Percentiles rank a stretch among this genome's conserved stretches.
Evolutionary conservation across 23 tunicate species (phyloP).

Genomic region (Ciona savignyi): DNA sequence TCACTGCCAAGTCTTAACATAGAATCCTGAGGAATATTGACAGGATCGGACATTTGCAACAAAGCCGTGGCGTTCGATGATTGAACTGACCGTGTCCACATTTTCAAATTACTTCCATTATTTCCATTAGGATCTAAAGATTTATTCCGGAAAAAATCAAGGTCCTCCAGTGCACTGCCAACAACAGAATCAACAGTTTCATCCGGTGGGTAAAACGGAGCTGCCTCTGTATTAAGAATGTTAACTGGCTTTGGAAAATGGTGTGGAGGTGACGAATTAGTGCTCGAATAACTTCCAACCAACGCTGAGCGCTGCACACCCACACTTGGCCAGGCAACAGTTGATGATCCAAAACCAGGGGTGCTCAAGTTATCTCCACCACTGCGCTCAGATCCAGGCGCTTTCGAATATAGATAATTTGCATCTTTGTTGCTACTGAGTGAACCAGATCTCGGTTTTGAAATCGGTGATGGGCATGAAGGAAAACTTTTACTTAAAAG

Average conservation of each 20-base stretch:
- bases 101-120: background rate
- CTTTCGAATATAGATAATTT: constrained; percentile 23
- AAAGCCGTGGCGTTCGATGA: constrained; percentile 9
- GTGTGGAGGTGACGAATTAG: constrained; percentile 45
- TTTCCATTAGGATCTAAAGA: background rate
- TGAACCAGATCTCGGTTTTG: constrained; percentile 34
- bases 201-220: constrained; percentile 85
- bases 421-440: constrained; percentile 16
- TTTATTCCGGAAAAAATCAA: constrained; percentile 12
- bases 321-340: constrained; percentile 44
- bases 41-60: constrained; percentile 84
- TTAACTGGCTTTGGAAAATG: constrained; percentile 1
- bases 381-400: constrained; percentile 63
- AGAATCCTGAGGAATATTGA: constrained; percentile 67
- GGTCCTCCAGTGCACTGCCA: constrained; percentile 71
- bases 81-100: background rate
- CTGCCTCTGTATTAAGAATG: constrained; percentile 53
- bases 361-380: constrained; percentile 5
- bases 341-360: constrained; percentile 16
- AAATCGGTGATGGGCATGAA: constrained; percentile 46
- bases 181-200: constrained; percentile 92
- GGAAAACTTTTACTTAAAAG: constrained; percentile 42
- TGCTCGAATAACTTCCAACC: constrained; percentile 49
- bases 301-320: constrained; percentile 3
- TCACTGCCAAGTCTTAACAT: constrained; percentile 13